A percentile compares a stretch with the other conserved stretches of the same genome.
Conservation (phyloP, 1,140 invertebrate species). For the Helicoverpa armigera region DNA sequence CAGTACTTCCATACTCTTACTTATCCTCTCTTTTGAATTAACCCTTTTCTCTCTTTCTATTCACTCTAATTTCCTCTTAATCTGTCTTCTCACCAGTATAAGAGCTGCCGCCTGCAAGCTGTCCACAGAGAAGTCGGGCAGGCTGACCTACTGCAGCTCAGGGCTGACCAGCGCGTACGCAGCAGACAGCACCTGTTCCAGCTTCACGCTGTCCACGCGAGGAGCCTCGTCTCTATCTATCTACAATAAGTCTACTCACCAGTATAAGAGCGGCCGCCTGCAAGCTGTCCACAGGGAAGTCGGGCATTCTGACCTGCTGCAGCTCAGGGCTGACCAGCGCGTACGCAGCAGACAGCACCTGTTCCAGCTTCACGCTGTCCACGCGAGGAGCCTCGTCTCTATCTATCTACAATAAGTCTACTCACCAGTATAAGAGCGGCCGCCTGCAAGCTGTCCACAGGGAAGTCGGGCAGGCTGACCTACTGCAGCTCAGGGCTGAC, state of each 20-base stretch:
- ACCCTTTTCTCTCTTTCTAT: too few species aligned
- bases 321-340: slow-evolving; percentile 91
- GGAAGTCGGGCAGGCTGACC: too few species aligned
- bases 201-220: slow-evolving; percentile 85
- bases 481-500: too few species aligned
- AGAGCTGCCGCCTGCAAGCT: too few species aligned
- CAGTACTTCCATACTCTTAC: too few species aligned
- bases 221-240: slow-evolving; percentile 87
- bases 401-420: too few species aligned
- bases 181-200: slow-evolving; percentile 91
- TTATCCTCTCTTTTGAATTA: too few species aligned
- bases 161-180: slow-evolving; percentile 92
- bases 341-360: slow-evolving; percentile 91
- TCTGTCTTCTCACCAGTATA: too few species aligned
- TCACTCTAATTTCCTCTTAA: too few species aligned
- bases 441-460: too few species aligned
- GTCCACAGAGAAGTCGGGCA: too few species aligned
- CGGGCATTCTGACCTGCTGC: slow-evolving; percentile 91
- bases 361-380: slow-evolving; percentile 87
- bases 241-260: slow-evolving; percentile 88
- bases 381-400: slow-evolving; percentile 87
- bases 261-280: slow-evolving; percentile 90
- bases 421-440: too few species aligned
- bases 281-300: slow-evolving; percentile 97
- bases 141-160: slow-evolving; percentile 89